Base-by-base conservation (phyloP, 2,888 invertebrate species). In the Lasiommata megera region DNA sequence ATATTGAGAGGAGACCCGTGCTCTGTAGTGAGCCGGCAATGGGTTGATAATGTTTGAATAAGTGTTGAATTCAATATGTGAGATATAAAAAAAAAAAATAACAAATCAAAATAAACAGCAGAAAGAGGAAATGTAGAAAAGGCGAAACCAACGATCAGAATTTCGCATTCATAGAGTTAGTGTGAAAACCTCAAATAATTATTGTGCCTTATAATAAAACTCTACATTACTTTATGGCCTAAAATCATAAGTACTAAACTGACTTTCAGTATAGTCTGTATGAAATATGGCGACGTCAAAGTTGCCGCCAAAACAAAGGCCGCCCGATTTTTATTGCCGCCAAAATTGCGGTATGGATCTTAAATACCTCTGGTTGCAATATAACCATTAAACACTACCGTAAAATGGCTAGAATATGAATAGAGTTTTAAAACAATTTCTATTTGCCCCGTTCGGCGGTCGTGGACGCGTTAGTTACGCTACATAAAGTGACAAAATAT, bases 371-470 rank as follows among this genome's bases (percentile, higher is more conserved):
- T 46, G 44, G 53, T 52, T 31, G 38, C 53, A 47, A 53, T 57
- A 57, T 53, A 57, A 57, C 57, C 28, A 53, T 53, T 46, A 48
- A 41, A 12, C 56, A 57, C 57, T 57, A 57, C 57, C 40, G 57
- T 57, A 53, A 53, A 57, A 52, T 53, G 34, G 34, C 34, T 31
- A 31, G 14, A 31, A 16, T 9, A 16, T 57, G 52, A 51, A 57
- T 40, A 57, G 37, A 46, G 53, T 41, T 40, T 23, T 57, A 57
- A 57, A 57, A 47, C 34, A 34, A 57, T 57, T 57, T 53, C 57
- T 48, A 40, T 46, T 46, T 46, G 29, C 46, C 16, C 52, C 17
- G 11, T 40, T 47, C 44, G 31, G 44, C 56, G 29, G 14, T 46
- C 31, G 38, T 40, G 53, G 47, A 53, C 47, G 14, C 6, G 11